Conservation (phyloP, 2,888 invertebrate species). For the Cryptocheilus praepositus region DNA sequence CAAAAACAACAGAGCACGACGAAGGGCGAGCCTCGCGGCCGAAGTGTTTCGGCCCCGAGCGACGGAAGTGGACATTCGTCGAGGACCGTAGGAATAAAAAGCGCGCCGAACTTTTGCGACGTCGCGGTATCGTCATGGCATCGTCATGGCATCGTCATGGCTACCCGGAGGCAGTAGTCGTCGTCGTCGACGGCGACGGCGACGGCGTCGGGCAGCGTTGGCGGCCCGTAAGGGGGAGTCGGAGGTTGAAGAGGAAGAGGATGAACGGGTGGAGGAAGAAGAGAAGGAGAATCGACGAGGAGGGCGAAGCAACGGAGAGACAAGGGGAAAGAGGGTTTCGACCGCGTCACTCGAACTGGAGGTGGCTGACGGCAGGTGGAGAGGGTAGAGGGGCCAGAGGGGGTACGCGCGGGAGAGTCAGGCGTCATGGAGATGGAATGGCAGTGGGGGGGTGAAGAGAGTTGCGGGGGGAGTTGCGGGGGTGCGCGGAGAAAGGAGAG, state of each 20-base stretch:
- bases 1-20: background rate
- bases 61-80: no score
- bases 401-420: conserved; percentile 12
- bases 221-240: conserved; percentile 2
- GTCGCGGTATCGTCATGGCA: conserved; percentile 53
- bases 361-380: conserved; percentile 30
- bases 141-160: conserved; percentile 52
- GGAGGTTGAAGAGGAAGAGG: background rate
- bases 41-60: background rate
- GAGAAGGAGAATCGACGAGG: background rate
- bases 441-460: conserved; percentile 7
- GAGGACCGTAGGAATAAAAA: conserved; percentile 9
- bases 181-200: conserved; percentile 21
- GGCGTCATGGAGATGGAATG: conserved; percentile 18
- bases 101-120: conserved; percentile 32
- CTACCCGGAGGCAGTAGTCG: conserved; percentile 42
- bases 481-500: conserved; percentile 25
- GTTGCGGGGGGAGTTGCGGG: conserved; percentile 10
- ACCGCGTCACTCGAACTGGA: conserved; percentile 20
- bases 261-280: conserved; percentile 17
- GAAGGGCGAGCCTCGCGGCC: background rate
- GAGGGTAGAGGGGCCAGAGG: conserved; percentile 24
- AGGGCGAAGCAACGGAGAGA: conserved; percentile 18
- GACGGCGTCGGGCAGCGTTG: background rate
- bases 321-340: conserved; percentile 15